Evolutionary conservation across 2,113 vertebrate genomes (phyloP).

Genomic region (Eulacestoma nigropectus): DNA sequence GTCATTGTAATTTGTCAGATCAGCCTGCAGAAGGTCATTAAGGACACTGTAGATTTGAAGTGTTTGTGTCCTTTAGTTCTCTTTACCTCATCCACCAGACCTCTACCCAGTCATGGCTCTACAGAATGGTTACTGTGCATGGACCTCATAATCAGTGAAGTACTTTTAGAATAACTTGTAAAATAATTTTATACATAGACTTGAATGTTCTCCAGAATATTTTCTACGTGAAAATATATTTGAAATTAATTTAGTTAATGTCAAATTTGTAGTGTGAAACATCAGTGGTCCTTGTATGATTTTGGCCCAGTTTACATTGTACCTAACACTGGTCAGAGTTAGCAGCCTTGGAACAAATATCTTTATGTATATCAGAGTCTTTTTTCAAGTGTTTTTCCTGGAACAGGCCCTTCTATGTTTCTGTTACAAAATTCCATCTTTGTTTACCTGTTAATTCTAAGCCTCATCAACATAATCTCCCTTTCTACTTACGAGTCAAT

Average conservation of each 20-base stretch:
- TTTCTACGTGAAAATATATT: neutral
- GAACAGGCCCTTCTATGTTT: neutral
- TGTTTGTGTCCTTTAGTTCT: neutral
- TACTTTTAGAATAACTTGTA: neutral
- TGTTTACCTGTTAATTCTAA: neutral
- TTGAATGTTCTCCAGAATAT: neutral
- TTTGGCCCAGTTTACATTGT: neutral
- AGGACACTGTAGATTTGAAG: neutral
- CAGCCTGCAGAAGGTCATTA: neutral
- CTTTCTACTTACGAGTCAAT: neutral
- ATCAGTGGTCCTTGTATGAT: neutral
- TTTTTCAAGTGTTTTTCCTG: neutral
- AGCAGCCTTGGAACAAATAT: neutral
- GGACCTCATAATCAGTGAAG: neutral
- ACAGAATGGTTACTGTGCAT: neutral
- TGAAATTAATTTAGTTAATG: neutral
- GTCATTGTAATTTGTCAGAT: neutral
- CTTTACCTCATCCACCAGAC: neutral
- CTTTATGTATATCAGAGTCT: neutral
- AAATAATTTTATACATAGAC: neutral
- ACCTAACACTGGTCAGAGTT: neutral
- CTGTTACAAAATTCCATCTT: neutral
- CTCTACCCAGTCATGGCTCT: neutral
- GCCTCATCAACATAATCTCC: neutral
- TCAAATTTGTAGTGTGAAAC: neutral